Percentiles rank a stretch among this genome's conserved stretches.
These are phyloP conservation scores for Telmatherina bonti DNA, from an alignment of 2,797 vertebrate species.

Conservation along the genomic window DNA sequence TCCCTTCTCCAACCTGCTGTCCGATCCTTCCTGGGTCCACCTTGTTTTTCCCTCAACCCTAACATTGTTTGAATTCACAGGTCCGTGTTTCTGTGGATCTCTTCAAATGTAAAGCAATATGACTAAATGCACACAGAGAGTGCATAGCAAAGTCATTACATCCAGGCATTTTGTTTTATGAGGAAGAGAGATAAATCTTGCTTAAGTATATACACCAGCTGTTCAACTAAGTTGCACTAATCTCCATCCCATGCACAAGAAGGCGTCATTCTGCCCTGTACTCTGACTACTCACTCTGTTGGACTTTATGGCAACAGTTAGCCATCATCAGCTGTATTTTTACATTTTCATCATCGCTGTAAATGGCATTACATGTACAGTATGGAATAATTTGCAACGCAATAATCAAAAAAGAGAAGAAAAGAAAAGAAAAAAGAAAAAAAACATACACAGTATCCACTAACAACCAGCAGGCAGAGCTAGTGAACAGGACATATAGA, in stretches of 20 bases:
- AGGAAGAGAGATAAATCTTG: constrained; percentile 38
- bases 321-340: not conserved
- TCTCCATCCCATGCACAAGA: constrained; percentile 54
- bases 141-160: constrained; percentile 1
- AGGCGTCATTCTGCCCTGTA: constrained; percentile 1
- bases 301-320: constrained; percentile 12
- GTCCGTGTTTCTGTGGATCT: not conserved
- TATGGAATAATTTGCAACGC: no score
- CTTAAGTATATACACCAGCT: constrained; percentile 52
- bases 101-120: not conserved
- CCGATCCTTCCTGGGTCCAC: no score
- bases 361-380: not conserved
- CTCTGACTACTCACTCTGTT: not conserved
- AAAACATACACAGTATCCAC: no score
- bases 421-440: no score
- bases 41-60: no score
- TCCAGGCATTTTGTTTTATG: constrained; percentile 22
- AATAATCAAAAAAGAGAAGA: no score
- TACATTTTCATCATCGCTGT: not conserved
- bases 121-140: not conserved
- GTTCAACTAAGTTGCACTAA: constrained; percentile 48
- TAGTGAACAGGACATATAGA: no score
- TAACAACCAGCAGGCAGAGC: no score
- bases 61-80: not conserved
- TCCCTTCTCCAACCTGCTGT: no score